Conservation (phyloP, 2,113 vertebrate species). For the Gymnorhina tibicen region DNA sequence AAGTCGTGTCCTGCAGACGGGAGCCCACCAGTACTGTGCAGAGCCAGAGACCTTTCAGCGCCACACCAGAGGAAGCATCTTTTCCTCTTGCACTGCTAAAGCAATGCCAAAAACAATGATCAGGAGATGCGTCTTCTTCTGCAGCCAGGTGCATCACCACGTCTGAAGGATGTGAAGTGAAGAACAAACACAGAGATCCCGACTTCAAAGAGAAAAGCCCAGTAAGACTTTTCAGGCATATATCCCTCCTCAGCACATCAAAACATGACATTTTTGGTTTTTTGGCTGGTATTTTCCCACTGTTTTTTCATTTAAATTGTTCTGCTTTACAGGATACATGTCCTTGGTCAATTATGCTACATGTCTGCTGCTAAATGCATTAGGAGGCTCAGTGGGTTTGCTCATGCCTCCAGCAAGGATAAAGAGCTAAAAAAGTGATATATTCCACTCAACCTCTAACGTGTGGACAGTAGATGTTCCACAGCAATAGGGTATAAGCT, state of each 20-base stretch:
- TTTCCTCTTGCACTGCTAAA: not conserved
- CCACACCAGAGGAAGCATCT: not conserved
- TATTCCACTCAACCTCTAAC: not conserved
- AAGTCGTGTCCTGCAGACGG: rapidly evolving
- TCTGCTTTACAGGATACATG: not conserved
- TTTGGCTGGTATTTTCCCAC: not conserved
- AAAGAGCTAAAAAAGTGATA: not conserved
- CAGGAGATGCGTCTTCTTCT: not conserved
- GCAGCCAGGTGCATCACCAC: not conserved
- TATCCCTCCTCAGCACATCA: not conserved
- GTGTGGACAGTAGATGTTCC: not conserved
- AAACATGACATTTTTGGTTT: not conserved
- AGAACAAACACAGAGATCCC: not conserved
- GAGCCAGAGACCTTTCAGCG: not conserved
- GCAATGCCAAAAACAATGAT: not conserved
- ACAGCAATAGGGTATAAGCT: not conserved
- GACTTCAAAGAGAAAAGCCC: not conserved
- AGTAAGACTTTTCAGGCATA: not conserved
- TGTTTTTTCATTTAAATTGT: not conserved
- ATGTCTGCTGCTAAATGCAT: not conserved
- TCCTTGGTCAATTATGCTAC: not conserved
- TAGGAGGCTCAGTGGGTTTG: not conserved
- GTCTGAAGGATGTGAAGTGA: not conserved
- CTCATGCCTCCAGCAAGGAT: not conserved
- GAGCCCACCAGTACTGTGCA: not conserved